Conservation (phyloP, 2,888 invertebrate species). For the Petrolisthes cinctipes region DNA sequence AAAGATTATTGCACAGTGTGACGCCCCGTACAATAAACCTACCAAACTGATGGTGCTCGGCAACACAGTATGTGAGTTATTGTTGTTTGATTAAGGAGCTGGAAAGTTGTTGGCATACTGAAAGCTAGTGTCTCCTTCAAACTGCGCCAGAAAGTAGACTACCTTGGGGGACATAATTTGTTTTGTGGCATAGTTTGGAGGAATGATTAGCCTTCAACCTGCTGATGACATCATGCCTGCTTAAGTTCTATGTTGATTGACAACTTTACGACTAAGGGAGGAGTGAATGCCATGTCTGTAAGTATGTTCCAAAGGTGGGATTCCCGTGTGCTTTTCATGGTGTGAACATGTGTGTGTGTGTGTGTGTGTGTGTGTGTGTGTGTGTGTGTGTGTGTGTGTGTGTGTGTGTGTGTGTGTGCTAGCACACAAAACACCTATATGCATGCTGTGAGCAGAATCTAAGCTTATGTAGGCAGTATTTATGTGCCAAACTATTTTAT, state of each 20-base stretch:
- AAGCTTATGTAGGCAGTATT: neutral
- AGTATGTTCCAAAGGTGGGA: no score
- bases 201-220: neutral
- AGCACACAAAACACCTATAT: neutral
- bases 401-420: conserved; percentile 25
- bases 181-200: conserved; percentile 1
- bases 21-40: conserved; percentile 1
- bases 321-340: neutral
- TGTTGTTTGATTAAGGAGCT: no score
- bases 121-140: neutral
- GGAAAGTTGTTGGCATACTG: no score
- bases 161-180: no score
- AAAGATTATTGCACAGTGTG: conserved; percentile 28
- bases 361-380: neutral
- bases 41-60: no score
- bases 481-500: neutral
- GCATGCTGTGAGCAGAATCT: neutral
- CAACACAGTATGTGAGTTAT: no score
- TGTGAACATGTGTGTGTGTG: neutral
- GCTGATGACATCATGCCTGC: no score
- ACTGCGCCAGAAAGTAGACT: neutral
- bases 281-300: no score
- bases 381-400: conserved; percentile 22
- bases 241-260: no score
- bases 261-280: no score